Conservation (phyloP, 2,113 vertebrate species). For the Rostratula benghalensis region DNA sequence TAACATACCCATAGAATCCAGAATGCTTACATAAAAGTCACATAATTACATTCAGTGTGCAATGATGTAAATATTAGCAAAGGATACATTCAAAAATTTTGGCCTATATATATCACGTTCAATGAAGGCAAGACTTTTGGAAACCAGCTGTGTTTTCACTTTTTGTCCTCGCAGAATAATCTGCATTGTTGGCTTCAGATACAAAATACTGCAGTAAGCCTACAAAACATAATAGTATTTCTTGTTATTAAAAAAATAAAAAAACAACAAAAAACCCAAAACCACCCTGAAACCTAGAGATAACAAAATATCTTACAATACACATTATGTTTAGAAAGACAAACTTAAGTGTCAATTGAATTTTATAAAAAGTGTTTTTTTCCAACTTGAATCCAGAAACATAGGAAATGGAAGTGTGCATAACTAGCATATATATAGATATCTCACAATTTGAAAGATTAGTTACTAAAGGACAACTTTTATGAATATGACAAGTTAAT, state of each 20-base stretch:
- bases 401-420: not conserved
- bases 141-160: slow-evolving; percentile 91
- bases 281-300: not conserved
- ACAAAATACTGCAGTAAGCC: slow-evolving; percentile 97
- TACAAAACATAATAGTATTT: slow-evolving; percentile 58
- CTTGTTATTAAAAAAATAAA: not conserved
- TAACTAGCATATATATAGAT: not conserved
- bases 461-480: not conserved
- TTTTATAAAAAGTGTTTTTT: not conserved
- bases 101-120: slow-evolving; percentile 88
- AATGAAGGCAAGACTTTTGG: slow-evolving; percentile 89
- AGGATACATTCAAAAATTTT: slow-evolving; percentile 87
- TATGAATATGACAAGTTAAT: not conserved
- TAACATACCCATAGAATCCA: too few relatives aligned
- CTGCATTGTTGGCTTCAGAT: slow-evolving; percentile 95
- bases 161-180: slow-evolving; percentile 89
- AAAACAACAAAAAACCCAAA: not conserved
- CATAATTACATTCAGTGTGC: not conserved
- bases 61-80: not conserved
- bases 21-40: not conserved
- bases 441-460: not conserved
- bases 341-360: not conserved
- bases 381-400: not conserved
- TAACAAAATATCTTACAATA: not conserved
- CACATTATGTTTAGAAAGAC: not conserved